phyloP scores from a whole-genome alignment of 2,113 vertebrate species.

The Aptenodytes forsteri region DNA sequence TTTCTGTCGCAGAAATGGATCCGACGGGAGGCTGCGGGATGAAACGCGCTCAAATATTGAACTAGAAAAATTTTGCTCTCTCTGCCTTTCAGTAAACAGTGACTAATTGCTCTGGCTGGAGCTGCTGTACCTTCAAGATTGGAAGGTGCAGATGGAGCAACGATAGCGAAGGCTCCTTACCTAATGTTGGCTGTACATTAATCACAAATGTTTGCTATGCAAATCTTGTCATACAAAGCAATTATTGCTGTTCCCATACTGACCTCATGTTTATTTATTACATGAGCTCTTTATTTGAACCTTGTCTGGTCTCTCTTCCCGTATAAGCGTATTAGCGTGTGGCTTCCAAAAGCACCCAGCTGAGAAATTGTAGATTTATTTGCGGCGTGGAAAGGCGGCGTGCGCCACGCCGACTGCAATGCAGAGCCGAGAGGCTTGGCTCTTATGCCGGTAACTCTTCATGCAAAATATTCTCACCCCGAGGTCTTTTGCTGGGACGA shows the following conservation, averaged over 20 bases:
- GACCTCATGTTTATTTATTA: conserved; percentile 74
- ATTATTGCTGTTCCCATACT: conserved; percentile 61
- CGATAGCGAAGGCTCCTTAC: conserved; percentile 15
- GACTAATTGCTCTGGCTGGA: conserved; percentile 58
- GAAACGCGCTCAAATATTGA: conserved; percentile 62
- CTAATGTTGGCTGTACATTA: conserved; percentile 40
- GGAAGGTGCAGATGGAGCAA: conserved; percentile 42
- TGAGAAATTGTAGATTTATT: conserved; percentile 44
- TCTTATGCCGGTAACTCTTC: not conserved
- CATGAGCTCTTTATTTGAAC: conserved; percentile 60
- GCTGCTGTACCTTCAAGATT: conserved; percentile 15
- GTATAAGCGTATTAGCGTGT: not conserved
- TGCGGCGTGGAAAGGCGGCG: not conserved
- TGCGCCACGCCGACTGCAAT: not conserved
- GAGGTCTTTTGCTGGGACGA: conserved; percentile 51
- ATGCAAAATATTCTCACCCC: conserved; percentile 55
- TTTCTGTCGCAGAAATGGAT: not conserved
- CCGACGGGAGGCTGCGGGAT: not conserved
- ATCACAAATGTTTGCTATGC: conserved; percentile 73
- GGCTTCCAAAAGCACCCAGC: conserved; percentile 40
- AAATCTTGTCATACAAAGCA: conserved; percentile 71
- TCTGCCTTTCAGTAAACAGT: conserved; percentile 58
- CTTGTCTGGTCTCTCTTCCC: conserved; percentile 43
- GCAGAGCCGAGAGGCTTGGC: not conserved
- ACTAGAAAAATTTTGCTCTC: conserved; percentile 17